Evolutionary conservation across 2,797 vertebrate genomes (phyloP), one percentile per base, ranked within the genome.

Genomic region (Eleutherodactylus coqui): DNA sequence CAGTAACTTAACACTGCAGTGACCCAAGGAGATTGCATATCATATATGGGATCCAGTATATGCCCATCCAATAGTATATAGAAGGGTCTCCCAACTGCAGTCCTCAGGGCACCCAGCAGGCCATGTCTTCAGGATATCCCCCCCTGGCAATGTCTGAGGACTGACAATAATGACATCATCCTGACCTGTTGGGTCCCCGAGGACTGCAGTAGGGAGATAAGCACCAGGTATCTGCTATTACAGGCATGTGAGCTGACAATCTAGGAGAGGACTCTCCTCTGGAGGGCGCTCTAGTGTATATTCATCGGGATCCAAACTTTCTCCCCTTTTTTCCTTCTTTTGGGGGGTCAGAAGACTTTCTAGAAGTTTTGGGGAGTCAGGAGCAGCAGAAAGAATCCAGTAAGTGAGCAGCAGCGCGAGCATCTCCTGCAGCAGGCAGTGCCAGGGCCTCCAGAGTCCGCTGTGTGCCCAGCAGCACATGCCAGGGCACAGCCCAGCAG

Each of bases 381-480:
- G 45, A 53, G 70, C 7, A 24, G n/a, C 21, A 41, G 43, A 55
- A 32, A 79, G 5, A 8, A 41, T 77, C 72, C 85, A 86, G 75
- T 24, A 64, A 80, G 83, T n/a, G 27, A 0, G 43, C 49, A 77
- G 45, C 47, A 70, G 0, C 58, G n/a, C 14, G 53, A 78, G 75
- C 85, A 87, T 87, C 85, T 83, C 64, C 80, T 21, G 24, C 32
- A 29, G 47, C 67, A 72, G n/a, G 32, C 41, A 38, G 32, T 41
- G 43, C 70, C 79, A 55, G 38, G 85, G 79, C 79, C 80, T 80
- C 69, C 43, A 69, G n/a, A 34, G 27, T 79, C 38, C 60, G 47
- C 64, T 75, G 62, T 29, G 43, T 51, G n/a, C n/a, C 82, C 58
- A 10, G 79, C 11, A 72, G 17, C 73, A 70, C 64, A 78, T 83